Conservation (phyloP, 2,113 vertebrate species). For the Falco punctatus region DNA sequence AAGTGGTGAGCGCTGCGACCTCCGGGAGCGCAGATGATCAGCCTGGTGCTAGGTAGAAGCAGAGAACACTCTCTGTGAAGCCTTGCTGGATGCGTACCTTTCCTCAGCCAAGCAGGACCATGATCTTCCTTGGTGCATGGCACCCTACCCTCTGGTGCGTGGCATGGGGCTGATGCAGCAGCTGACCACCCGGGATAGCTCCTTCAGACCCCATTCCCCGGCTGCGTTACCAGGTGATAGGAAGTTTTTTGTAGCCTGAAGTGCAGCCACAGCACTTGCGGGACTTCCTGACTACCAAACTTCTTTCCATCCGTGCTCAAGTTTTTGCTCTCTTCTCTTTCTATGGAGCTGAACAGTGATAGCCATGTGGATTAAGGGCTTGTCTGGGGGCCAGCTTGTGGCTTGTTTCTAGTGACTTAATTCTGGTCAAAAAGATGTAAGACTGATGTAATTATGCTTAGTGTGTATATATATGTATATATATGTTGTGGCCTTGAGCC, state of each 20-base stretch:
- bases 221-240: neutral
- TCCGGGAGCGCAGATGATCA: neutral
- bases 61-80: neutral
- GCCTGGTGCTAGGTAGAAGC: neutral
- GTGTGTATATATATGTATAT: neutral
- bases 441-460: neutral
- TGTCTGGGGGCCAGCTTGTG: neutral
- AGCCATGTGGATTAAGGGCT: neutral
- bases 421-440: neutral
- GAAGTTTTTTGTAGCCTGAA: neutral
- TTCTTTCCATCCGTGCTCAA: accelerated
- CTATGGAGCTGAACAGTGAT: accelerated
- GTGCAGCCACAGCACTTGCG: neutral
- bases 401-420: neutral
- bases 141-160: accelerated
- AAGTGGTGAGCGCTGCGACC: neutral
- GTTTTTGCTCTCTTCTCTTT: neutral
- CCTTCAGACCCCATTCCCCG: neutral
- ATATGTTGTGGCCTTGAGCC: neutral
- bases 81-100: neutral
- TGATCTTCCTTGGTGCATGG: neutral
- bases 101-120: neutral
- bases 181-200: accelerated
- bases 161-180: neutral
- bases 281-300: accelerated